Percentiles rank a stretch among this genome's conserved stretches.
Evolutionary conservation across 2,113 vertebrate species (phyloP).

Genomic region (Cinclus cinclus): DNA sequence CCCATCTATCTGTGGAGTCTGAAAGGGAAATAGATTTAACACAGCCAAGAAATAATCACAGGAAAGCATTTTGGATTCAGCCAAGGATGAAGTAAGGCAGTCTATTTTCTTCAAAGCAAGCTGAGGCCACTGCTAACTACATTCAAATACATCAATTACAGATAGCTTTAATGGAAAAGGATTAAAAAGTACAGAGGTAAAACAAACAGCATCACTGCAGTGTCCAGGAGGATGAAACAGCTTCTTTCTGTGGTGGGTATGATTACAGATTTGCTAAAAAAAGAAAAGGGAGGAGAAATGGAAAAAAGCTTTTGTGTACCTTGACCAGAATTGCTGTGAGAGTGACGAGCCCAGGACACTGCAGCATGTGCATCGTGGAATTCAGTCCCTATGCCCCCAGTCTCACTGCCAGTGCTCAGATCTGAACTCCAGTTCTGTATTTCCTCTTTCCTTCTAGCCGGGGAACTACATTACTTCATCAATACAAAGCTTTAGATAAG

Average conservation of each 20-base stretch:
- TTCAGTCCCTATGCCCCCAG: rapidly evolving
- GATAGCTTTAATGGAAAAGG: background rate
- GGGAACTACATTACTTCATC: background rate
- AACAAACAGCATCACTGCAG: background rate
- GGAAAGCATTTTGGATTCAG: background rate
- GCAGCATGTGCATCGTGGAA: background rate
- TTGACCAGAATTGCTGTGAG: background rate
- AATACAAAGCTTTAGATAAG: background rate
- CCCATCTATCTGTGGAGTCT: background rate
- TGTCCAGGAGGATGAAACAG: background rate
- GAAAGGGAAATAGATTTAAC: background rate
- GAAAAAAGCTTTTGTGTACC: background rate
- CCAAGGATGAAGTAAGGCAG: slow-evolving; percentile 17
- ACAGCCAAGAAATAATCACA: background rate
- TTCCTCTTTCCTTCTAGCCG: background rate
- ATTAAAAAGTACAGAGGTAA: slow-evolving; percentile 20
- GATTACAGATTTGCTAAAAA: background rate
- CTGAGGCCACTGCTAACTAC: background rate
- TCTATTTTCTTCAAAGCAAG: slow-evolving; percentile 10
- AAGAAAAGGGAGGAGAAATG: background rate
- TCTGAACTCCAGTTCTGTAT: background rate
- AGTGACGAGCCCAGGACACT: background rate
- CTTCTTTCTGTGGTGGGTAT: background rate
- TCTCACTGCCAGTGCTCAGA: background rate
- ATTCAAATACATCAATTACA: background rate